Evolutionary conservation across 2,797 vertebrate genomes (phyloP), one percentile per base, ranked within the genome.

Genomic region (Onychomys leucogaster): DNA sequence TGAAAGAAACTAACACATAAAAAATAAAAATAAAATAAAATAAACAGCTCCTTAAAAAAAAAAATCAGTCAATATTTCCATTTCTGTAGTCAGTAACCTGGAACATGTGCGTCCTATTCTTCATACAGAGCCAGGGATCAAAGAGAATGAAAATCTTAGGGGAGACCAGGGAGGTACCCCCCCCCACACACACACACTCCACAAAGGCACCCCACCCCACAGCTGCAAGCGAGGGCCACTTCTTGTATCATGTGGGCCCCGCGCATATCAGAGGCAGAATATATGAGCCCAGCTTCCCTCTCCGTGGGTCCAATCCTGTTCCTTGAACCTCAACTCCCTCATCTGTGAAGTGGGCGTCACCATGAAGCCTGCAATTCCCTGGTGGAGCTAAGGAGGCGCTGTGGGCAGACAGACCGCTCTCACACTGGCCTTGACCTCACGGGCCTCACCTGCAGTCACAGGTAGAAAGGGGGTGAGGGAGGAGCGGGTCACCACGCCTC

Each of bases 1-100:
- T 61, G 73, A 94, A 94, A 89, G 49, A 82, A 88, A 77, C 43
- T 41, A 61, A 57, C 73, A 90, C 90, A 96, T 96, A 86, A 46
- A 97, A 52, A 69, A 37, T n/a, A n/a, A n/a, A n/a, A n/a, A n/a
- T n/a, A n/a, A n/a, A n/a, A n/a, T n/a, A n/a, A n/a, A n/a, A n/a
- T n/a, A n/a, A 96, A 96, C 69, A 61, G 95, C 87, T 94, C 43
- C 55, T 49, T 25, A 41, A 52, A 86, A 46, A 90, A 73, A 63
- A 90, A 90, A 92, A 75, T 86, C 86, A 95, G 75, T 88, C 95
- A 96, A 89, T 92, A 93, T 83, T 97, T 96, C 93, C 92, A 57
- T 96, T 94, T 78, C 77, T 88, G 90, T 77, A 67, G 92, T 90
- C 96, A 97, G 94, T 96, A 96, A 97, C 96, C 78, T 89, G 85